Percentiles rank a stretch among this genome's conserved stretches.
Evolutionary conservation across 2,888 invertebrate species (phyloP).

Genomic region (Lycaena phlaeas): DNA sequence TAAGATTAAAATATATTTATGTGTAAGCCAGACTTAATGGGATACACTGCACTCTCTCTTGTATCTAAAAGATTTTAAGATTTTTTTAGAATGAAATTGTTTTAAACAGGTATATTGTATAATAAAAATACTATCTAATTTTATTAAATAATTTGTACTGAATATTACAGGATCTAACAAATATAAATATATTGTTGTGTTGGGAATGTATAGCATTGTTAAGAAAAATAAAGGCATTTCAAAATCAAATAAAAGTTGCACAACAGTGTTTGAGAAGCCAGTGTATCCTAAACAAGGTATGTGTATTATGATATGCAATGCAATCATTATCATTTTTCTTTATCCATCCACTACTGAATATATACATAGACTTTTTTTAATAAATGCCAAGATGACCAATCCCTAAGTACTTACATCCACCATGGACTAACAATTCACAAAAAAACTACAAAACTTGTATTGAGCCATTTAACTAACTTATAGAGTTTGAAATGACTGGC

Average conservation of each 20-base stretch:
- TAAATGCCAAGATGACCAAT: too few relatives aligned
- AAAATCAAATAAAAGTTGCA: slow-evolving; percentile 11
- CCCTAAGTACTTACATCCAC: too few relatives aligned
- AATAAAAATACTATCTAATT: not conserved
- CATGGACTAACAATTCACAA: too few relatives aligned
- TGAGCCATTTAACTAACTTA: too few relatives aligned
- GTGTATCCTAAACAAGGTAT: not conserved
- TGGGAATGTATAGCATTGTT: slow-evolving; percentile 28
- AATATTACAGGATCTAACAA: slow-evolving; percentile 16
- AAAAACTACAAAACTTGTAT: too few relatives aligned
- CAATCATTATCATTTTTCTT: not conserved
- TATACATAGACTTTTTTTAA: too few relatives aligned
- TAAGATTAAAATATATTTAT: too few relatives aligned
- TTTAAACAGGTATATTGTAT: not conserved
- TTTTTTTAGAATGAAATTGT: not conserved
- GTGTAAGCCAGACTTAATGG: too few relatives aligned
- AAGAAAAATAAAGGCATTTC: slow-evolving; percentile 21
- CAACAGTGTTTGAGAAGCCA: slow-evolving; percentile 1
- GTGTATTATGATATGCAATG: not conserved
- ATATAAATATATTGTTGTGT: slow-evolving; percentile 21
- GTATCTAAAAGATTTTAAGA: too few relatives aligned
- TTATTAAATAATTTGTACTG: not conserved
- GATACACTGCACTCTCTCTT: too few relatives aligned
- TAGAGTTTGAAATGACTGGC: too few relatives aligned
- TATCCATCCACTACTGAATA: too few relatives aligned